Evolutionary conservation across 2,797 vertebrate genomes (phyloP).

Genomic region (Urophycis tenuis): DNA sequence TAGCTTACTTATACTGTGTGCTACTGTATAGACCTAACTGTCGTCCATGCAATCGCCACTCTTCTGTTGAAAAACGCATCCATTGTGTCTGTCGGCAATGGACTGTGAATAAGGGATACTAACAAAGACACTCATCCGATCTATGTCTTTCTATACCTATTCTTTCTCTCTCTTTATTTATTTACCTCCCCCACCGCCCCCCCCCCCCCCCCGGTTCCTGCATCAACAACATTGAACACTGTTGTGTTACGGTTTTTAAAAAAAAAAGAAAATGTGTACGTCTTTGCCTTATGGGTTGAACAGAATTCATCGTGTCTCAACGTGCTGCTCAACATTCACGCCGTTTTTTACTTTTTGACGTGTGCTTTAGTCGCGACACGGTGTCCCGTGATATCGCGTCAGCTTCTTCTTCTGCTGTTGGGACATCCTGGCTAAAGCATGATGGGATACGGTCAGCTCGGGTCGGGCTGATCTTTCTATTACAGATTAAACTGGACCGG

Average conservation of each 20-base stretch:
- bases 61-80: neutral
- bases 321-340: slow-evolving; percentile 50
- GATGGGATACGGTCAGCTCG: neutral
- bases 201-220: too few relatives aligned
- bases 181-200: neutral
- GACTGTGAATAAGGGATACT: neutral
- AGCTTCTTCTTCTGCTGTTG: slow-evolving; percentile 40
- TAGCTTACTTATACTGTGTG: neutral
- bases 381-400: slow-evolving; percentile 43
- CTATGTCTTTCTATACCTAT: slow-evolving; percentile 21
- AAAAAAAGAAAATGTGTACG: slow-evolving; percentile 22
- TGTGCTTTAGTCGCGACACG: slow-evolving; percentile 39
- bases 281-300: slow-evolving; percentile 57
- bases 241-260: slow-evolving; percentile 24
- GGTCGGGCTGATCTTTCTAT: neutral
- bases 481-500: neutral
- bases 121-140: slow-evolving; percentile 19
- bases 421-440: neutral
- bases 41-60: neutral
- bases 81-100: neutral
- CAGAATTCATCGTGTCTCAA: slow-evolving; percentile 37
- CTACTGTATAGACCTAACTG: neutral
- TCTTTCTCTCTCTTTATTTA: neutral
- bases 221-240: neutral
- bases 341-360: neutral